Evolutionary conservation across 2,888 invertebrate genomes (phyloP), one percentile per base, ranked within the genome.

Genomic region (Nomada goodeniana): DNA sequence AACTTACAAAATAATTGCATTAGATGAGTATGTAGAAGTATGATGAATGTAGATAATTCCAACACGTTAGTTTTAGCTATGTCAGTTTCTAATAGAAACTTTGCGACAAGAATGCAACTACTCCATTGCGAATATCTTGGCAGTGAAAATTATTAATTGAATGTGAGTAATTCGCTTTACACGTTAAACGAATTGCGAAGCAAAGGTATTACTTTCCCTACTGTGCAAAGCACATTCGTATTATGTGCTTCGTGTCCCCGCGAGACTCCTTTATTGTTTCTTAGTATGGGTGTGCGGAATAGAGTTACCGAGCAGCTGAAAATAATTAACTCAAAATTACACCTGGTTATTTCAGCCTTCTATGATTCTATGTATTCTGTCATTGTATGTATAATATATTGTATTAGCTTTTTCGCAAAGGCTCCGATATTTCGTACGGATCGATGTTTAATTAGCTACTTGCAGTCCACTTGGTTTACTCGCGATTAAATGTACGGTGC

Each of bases 271-370:
- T 77, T 53, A 63, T 75, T 70, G 57, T 69, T 59, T 36, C 36
- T 0, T 9, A 26, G 23, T 15, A 75, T 75, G 75, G 79, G 75
- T 29, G 68, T 68, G 47, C 47, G 23, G 57, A 63, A 63, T 26
- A 44, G 29, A 42, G 29, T 55, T 61, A 23, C 68, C 36, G 36
- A 44, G 64, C 75, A 57, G 50, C 57, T 79, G 75, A 52, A 65
- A 64, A 75, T 59, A 75, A 75, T 64, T 23, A 42, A 18, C 20
- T n/a, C 20, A 42, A 29, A 64, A 50, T 53, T 69, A 20, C 20
- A 53, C 69, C 44, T 52, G 61, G 42, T 26, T 50, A 15, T n/a
- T 36, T 4, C n/a, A 20, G 57, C n/a, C 7, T 44, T 36, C 29
- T 29, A 29, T 29, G 29, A 29, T 29, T 29, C 7, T 29, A 29